Evolutionary conservation across 2,888 invertebrate genomes (phyloP).

Genomic region (Nomada hirtipes): DNA sequence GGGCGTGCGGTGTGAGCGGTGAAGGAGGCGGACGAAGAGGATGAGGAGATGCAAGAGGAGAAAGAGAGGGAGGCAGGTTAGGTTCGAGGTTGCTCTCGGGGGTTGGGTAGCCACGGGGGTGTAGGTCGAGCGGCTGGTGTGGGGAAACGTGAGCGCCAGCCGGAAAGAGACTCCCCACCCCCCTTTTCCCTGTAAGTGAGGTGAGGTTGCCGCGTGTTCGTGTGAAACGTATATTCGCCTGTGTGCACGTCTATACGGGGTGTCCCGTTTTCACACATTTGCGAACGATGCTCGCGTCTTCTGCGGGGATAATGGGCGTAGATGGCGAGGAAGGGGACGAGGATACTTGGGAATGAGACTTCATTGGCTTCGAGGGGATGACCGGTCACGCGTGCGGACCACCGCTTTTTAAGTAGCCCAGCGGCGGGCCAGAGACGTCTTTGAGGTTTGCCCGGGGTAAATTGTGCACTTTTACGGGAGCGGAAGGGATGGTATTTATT

Average conservation of each 20-base stretch:
- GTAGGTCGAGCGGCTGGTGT: constrained; percentile 67
- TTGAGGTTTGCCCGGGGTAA: not conserved
- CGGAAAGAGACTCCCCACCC: constrained; percentile 73
- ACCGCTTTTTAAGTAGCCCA: constrained; percentile 42
- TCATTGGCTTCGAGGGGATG: constrained; percentile 59
- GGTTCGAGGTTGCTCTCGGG: constrained; percentile 71
- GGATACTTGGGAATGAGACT: constrained; percentile 56
- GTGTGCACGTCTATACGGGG: constrained; percentile 50
- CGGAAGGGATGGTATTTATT: not conserved
- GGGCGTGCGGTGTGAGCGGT: constrained; percentile 48
- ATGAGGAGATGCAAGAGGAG: constrained; percentile 47
- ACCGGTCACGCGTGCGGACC: constrained; percentile 43
- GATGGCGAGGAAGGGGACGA: constrained; percentile 20
- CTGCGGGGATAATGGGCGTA: constrained; percentile 50
- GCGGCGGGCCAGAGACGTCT: constrained; percentile 7
- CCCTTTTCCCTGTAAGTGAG: constrained; percentile 64
- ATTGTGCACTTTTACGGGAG: constrained; percentile 9
- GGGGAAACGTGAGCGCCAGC: constrained; percentile 77
- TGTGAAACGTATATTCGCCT: constrained; percentile 66
- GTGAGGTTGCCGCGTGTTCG: constrained; percentile 70
- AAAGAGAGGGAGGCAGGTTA: constrained; percentile 65
- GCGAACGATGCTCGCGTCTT: constrained; percentile 40
- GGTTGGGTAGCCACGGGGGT: constrained; percentile 65
- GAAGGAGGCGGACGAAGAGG: constrained; percentile 60
- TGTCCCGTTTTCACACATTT: constrained; percentile 57